phyloP scores from a whole-genome alignment of 2,888 invertebrate species.

The Dasypogon diadema region DNA sequence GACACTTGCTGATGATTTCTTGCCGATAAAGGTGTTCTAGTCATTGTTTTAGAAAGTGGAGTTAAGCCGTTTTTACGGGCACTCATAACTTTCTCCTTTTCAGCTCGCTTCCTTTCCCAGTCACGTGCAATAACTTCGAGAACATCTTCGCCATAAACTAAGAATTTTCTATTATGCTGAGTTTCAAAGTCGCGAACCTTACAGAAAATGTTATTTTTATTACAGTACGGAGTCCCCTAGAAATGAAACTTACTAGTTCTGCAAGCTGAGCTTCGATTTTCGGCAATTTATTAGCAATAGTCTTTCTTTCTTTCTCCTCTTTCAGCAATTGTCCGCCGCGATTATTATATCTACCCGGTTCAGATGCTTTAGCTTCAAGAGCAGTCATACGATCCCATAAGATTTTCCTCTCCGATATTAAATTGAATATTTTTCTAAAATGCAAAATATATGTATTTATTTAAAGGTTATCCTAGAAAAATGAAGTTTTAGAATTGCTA shows the following conservation, averaged over 20 bases:
- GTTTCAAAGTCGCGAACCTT: slow-evolving; percentile 71
- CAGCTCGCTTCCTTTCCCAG: slow-evolving; percentile 71
- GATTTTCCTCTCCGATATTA: slow-evolving; percentile 76
- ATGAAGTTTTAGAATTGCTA: too few species aligned
- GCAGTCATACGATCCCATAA: slow-evolving; percentile 83
- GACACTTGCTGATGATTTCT: slow-evolving; percentile 58
- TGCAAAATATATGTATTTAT: too few species aligned
- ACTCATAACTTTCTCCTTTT: slow-evolving; percentile 67
- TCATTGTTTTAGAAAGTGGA: slow-evolving; percentile 56
- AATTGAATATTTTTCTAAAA: slow-evolving; percentile 74
- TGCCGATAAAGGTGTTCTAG: slow-evolving; percentile 58
- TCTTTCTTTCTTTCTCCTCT: slow-evolving; percentile 90
- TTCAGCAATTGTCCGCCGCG: slow-evolving; percentile 86
- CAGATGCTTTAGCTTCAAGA: slow-evolving; percentile 80
- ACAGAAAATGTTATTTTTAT: too few species aligned
- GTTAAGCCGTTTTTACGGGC: slow-evolving; percentile 67
- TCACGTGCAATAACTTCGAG: slow-evolving; percentile 74
- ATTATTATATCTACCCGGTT: slow-evolving; percentile 86
- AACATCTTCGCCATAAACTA: slow-evolving; percentile 75
- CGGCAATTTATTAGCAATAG: slow-evolving; percentile 78
- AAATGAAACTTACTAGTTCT: slow-evolving; percentile 68
- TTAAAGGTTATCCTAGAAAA: too few species aligned
- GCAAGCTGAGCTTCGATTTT: slow-evolving; percentile 78
- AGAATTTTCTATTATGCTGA: slow-evolving; percentile 71
- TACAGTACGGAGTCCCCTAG: too few species aligned